Evolutionary conservation across 2,888 invertebrate genomes (phyloP), one percentile per base, ranked within the genome.

Genomic region (Cataglyphis livida): DNA sequence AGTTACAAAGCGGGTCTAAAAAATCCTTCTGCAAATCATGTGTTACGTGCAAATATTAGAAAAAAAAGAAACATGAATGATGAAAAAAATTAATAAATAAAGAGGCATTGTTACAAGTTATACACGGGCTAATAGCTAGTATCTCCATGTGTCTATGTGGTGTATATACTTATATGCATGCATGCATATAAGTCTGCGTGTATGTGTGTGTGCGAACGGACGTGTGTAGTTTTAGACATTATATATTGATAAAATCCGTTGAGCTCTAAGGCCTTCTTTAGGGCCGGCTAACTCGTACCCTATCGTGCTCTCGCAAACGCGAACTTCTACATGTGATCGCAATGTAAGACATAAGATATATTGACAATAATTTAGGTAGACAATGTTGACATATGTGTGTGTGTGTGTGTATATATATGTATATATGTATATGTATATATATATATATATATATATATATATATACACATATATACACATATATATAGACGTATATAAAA

Each of bases 61-160:
- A 82, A 28, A 32, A 32, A 81, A 71, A 81, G 62, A n/a, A 78
- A 88, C 84, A 87, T 86, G 84, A 89, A 87, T 88, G 87, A 89
- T 91, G 88, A 91, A 73, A 32, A 51, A 51, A 44, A 87, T 25
- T 1, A 25, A 88, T 89, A 87, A 92, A 93, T 92, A 93, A 93
- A 93, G 91, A 92, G 92, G 92, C 93, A 93, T 93, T 93, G 93
- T 93, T 93, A 92, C 78, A 93, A 93, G 93, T 93, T 93, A 51
- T 18, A 93, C 85, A 87, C 75, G 74, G 84, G 90, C 90, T 91
- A 86, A 79, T 87, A 90, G 89, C 88, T 89, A 88, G 91, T 91
- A 88, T 92, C 88, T 90, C 85, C 90, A 90, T 86, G 87, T 89
- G 87, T 90, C 81, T 88, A 84, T 78, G 87, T 85, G 88, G 89